Percentiles rank a stretch among this genome's conserved stretches.
Conservation (phyloP, 2,797 vertebrate species). For the Percopsis omiscomaycus region DNA sequence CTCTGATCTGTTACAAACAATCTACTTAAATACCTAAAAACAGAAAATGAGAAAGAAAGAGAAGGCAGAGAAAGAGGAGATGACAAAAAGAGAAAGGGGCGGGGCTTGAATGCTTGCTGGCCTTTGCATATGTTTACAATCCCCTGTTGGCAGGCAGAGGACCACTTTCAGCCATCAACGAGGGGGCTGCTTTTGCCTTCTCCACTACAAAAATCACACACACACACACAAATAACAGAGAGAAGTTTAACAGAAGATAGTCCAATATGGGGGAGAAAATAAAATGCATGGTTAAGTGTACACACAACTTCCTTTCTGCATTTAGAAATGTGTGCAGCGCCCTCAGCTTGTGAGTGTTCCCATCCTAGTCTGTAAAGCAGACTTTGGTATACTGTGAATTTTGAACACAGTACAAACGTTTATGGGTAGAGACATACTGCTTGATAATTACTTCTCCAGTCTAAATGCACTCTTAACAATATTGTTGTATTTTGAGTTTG, state of each 20-base stretch:
- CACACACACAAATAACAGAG: slow-evolving; percentile 98
- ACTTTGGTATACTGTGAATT: slow-evolving; percentile 50
- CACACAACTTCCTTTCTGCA: slow-evolving; percentile 51
- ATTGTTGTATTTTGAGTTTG: neutral
- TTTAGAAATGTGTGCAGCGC: slow-evolving; percentile 34
- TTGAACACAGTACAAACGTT: slow-evolving; percentile 17
- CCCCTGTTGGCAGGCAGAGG: slow-evolving; percentile 99
- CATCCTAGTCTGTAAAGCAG: slow-evolving; percentile 40
- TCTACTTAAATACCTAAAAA: slow-evolving; percentile 44
- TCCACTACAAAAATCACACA: slow-evolving; percentile 99
- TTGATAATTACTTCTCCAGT: slow-evolving; percentile 8
- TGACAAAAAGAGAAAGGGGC: slow-evolving; percentile 64
- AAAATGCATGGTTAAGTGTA: slow-evolving; percentile 69
- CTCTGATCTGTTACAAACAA: slow-evolving; percentile 33
- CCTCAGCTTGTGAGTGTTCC: slow-evolving; percentile 38
- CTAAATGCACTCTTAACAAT: neutral
- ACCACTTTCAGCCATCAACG: slow-evolving; percentile 99
- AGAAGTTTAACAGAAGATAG: slow-evolving; percentile 94
- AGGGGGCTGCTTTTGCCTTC: slow-evolving; percentile 99
- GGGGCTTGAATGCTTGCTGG: slow-evolving; percentile 95
- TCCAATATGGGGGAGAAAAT: slow-evolving; percentile 69
- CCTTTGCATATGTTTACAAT: slow-evolving; percentile 97
- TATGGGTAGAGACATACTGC: neutral
- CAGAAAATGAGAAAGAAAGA: slow-evolving; percentile 46
- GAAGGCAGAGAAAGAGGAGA: slow-evolving; percentile 65